phyloP scores from a whole-genome alignment of 2,113 vertebrate species.

The Canis aureus region DNA sequence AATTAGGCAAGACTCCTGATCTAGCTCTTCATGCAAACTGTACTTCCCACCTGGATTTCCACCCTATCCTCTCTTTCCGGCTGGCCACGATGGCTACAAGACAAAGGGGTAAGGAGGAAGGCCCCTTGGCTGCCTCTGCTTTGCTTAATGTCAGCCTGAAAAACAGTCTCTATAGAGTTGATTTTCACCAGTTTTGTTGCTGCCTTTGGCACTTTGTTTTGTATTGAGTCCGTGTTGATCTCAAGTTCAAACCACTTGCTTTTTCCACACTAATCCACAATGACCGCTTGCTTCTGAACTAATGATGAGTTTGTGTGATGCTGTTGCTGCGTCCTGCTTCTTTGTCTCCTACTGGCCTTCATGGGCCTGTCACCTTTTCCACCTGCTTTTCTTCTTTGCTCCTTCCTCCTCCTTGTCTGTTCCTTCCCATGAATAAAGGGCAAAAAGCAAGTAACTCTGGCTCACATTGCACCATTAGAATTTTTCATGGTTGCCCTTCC shows the following conservation, averaged over 20 bases:
- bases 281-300: constrained; percentile 6
- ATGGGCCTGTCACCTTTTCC: neutral
- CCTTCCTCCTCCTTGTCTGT: neutral
- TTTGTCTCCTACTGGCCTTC: neutral
- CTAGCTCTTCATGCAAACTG: accelerated
- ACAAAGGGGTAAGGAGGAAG: neutral
- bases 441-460: neutral
- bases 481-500: neutral
- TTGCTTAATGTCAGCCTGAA: neutral
- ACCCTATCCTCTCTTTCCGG: neutral
- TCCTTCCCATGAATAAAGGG: constrained; percentile 15
- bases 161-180: neutral
- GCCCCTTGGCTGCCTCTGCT: neutral
- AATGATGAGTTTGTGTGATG: neutral
- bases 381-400: neutral
- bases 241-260: constrained; percentile 6
- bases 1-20: neutral
- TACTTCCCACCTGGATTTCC: neutral
- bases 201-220: constrained; percentile 26
- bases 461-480: neutral
- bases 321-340: neutral
- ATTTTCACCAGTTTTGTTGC: neutral
- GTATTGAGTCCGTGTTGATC: neutral
- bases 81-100: neutral
- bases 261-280: neutral